Conservation (phyloP, 2,888 invertebrate genomes). For the Cheilosia soror region DNA sequence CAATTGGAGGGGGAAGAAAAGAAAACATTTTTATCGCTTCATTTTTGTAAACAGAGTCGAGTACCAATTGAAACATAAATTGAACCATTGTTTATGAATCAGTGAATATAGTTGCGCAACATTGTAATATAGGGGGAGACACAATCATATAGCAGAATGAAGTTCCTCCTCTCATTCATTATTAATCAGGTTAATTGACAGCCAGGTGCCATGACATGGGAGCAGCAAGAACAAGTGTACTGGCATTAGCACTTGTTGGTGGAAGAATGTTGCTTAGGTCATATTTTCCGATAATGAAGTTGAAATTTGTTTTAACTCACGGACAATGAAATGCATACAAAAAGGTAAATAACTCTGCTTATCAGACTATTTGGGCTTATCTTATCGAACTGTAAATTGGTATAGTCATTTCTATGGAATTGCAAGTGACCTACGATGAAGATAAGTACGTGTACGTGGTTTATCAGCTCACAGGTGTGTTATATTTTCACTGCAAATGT, state of each 20-base stretch:
- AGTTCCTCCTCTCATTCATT: background rate
- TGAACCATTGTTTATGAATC: conserved; percentile 10
- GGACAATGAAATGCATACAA: background rate
- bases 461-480: background rate
- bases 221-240: conserved; percentile 10
- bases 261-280: conserved; percentile 26
- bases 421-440: background rate
- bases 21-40: background rate
- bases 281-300: background rate
- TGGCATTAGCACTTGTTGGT: conserved; percentile 10
- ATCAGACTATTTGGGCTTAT: conserved; percentile 5
- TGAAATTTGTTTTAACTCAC: background rate
- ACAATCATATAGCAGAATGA: background rate
- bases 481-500: background rate
- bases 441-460: no score
- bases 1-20: background rate
- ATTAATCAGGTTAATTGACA: conserved; percentile 5
- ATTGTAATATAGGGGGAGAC: no score
- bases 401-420: conserved; percentile 15
- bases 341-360: background rate
- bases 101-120: no score
- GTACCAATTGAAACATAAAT: conserved; percentile 15
- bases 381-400: conserved; percentile 30
- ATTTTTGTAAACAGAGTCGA: background rate
- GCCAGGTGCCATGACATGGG: background rate